phyloP scores from a whole-genome alignment of 2,113 vertebrate species.

The Protobothrops mucrosquamatus region DNA sequence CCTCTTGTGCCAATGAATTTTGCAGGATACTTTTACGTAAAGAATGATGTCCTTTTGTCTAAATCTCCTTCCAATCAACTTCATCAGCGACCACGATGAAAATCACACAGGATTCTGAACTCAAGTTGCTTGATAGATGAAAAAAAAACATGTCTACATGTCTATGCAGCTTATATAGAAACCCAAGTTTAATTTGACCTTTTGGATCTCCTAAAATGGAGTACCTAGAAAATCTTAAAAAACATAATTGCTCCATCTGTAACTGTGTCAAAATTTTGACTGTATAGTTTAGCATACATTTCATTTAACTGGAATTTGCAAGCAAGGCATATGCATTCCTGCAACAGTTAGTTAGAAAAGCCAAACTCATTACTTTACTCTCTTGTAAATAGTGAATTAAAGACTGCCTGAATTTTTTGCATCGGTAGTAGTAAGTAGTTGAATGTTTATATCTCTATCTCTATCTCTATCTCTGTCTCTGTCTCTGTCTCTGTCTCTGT shows the following conservation, averaged over 20 bases:
- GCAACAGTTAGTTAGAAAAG: background rate
- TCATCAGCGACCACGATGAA: background rate
- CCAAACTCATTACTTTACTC: constrained; percentile 30
- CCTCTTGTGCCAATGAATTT: background rate
- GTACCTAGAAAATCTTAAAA: background rate
- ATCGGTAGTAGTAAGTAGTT: constrained; percentile 6
- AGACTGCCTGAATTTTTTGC: constrained; percentile 3
- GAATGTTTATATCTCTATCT: background rate
- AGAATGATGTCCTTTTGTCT: background rate
- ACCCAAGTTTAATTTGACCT: background rate
- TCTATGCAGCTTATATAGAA: background rate
- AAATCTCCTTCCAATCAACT: background rate
- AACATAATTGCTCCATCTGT: background rate
- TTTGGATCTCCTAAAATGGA: background rate
- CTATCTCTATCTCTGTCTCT: too few relatives aligned
- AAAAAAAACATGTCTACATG: background rate
- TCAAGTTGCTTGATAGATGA: background rate
- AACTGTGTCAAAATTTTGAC: background rate
- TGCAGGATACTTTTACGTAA: background rate
- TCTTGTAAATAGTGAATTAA: constrained; percentile 2
- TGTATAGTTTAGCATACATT: background rate
- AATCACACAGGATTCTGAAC: background rate
- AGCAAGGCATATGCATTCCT: background rate
- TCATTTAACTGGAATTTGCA: background rate
- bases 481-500: too few relatives aligned